Evolutionary conservation across 2,888 invertebrate genomes (phyloP), one percentile per base, ranked within the genome.

Genomic region (Aleiodes alternator): DNA sequence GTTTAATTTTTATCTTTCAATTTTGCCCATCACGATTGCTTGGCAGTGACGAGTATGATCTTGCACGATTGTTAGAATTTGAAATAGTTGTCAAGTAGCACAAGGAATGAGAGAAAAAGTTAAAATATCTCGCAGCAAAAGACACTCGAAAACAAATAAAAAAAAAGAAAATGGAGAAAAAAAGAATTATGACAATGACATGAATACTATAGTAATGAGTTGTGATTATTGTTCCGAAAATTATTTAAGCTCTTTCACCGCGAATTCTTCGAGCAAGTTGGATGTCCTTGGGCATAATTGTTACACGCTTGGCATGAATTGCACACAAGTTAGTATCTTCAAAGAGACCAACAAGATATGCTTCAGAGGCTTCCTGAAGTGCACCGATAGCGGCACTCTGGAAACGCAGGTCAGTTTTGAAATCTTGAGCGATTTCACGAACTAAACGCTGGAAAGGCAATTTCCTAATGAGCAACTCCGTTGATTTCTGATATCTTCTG

Each of bases 301-400:
- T 98, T 73, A 98, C 98, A 86, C 97, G 94, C 91, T 98, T 98
- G 85, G 98, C 98, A 88, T 98, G 98, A 90, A 98, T 98, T 82
- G 98, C 98, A 92, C 97, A 98, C 93, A 98, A 93, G 92, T 98
- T 98, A 82, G 98, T 98, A 92, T 98, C 98, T 92, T 98, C 98
- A 91, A 98, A 98, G 76, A 98, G 92, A 79, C 98, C 97, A 78
- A 98, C 97, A 82, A 98, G 91, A 90, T 97, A 97, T 3, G 97
- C 96, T 90, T 97, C 96, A 84, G 95, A 94, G 68, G 96, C 96
- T 92, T 97, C 97, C 94, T 96, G 92, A 80, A 98, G 92, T 80
- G 97, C 97, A 74, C 96, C 96, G 87, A 98, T 97, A 80, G 98
- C 97, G 53, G 97, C 96, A 84, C 96, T 96, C 92, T 98, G 98